phyloP scores from a whole-genome alignment of 2,797 vertebrate species.

The Chelmon rostratus region DNA sequence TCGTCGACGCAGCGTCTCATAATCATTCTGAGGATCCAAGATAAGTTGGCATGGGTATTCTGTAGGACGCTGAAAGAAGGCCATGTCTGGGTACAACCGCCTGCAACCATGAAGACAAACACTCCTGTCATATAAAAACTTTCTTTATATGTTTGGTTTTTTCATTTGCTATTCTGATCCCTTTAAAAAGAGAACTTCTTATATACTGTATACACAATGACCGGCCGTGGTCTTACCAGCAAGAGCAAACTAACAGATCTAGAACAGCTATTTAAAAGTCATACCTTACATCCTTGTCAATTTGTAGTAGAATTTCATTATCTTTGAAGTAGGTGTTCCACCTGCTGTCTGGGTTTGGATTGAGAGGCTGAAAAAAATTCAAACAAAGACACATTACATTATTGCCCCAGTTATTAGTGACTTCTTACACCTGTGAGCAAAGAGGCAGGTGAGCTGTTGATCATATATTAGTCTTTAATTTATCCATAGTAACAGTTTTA shows the following conservation, averaged over 20 bases:
- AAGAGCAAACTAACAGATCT: background rate
- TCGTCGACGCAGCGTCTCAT: constrained; percentile 93
- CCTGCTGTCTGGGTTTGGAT: constrained; percentile 96
- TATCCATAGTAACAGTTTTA: background rate
- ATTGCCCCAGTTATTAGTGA: background rate
- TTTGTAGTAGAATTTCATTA: constrained; percentile 97
- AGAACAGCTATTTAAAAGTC: background rate
- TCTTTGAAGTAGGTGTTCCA: constrained; percentile 99
- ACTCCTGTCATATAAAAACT: background rate
- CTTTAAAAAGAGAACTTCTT: background rate
- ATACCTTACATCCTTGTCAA: constrained; percentile 98
- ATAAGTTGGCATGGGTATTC: constrained; percentile 96
- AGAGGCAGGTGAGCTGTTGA: background rate
- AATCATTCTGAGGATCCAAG: constrained; percentile 96
- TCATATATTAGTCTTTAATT: background rate
- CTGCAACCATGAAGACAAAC: constrained; percentile 74
- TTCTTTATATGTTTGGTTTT: no score
- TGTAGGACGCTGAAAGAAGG: constrained; percentile 96
- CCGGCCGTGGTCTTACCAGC: background rate
- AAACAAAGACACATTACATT: background rate
- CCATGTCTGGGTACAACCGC: constrained; percentile 97
- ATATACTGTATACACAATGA: background rate
- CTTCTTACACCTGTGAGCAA: background rate
- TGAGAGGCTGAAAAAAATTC: constrained; percentile 89
- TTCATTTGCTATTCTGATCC: background rate